A percentile compares a stretch with the other conserved stretches of the same genome.
Evolutionary conservation across 2,113 vertebrate species (phyloP).

Genomic region (Sylvia atricapilla): DNA sequence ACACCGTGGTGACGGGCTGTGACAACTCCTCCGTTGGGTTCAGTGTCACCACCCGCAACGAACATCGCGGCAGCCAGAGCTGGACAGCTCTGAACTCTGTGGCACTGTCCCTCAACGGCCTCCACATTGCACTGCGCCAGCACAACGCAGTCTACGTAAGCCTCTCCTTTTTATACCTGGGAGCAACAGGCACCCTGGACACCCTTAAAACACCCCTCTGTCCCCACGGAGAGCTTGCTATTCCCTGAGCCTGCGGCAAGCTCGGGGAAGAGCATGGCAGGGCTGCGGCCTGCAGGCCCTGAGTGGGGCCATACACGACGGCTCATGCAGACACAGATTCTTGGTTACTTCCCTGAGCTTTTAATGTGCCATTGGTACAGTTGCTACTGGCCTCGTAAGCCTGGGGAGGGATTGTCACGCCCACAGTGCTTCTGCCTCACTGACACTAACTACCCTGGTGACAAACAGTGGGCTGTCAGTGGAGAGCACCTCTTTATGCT

Average conservation of each 20-base stretch:
- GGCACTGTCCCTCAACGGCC: slow-evolving; percentile 63
- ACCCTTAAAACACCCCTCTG: background rate
- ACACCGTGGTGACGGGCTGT: slow-evolving; percentile 78
- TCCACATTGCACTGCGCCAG: slow-evolving; percentile 70
- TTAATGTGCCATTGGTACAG: fast-evolving
- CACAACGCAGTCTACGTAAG: slow-evolving; percentile 78
- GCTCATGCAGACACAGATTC: fast-evolving
- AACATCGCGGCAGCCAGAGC: slow-evolving; percentile 58
- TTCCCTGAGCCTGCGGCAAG: background rate
- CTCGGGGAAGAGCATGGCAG: background rate
- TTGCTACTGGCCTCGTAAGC: background rate
- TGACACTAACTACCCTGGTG: fast-evolving
- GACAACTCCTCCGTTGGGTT: slow-evolving; percentile 68
- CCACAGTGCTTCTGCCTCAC: background rate
- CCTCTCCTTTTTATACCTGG: background rate
- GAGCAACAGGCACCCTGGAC: background rate
- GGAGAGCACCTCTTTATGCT: background rate
- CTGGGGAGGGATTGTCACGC: background rate
- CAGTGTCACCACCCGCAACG: slow-evolving; percentile 77
- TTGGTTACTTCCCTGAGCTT: background rate
- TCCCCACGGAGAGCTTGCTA: background rate
- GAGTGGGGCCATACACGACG: fast-evolving
- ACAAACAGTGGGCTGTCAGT: background rate
- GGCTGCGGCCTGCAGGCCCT: too few species aligned
- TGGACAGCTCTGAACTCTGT: slow-evolving; percentile 79